Conservation (phyloP, 2,888 invertebrate genomes). For the Desoria tigrina region DNA sequence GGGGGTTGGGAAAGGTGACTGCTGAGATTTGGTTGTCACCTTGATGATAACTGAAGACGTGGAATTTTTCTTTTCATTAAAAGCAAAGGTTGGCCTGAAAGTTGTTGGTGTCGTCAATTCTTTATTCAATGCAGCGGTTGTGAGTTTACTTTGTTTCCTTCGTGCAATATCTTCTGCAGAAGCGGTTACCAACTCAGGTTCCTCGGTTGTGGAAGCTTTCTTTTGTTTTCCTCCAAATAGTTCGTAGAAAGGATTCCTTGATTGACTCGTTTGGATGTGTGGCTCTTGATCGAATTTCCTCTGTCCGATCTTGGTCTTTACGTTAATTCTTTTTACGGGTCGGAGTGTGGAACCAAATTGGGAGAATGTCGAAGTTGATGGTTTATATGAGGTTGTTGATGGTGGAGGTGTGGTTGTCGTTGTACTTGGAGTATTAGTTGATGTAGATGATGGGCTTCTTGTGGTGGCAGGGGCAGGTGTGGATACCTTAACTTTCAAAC, state of each 20-base stretch:
- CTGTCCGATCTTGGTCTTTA: constrained; percentile 34
- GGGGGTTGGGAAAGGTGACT: constrained; percentile 10
- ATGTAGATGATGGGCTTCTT: constrained; percentile 6
- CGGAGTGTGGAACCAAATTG: constrained; percentile 34
- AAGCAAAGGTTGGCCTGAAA: not conserved
- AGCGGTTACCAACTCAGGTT: constrained; percentile 47
- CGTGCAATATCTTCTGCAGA: constrained; percentile 35
- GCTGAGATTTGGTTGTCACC: constrained; percentile 21
- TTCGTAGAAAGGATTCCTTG: constrained; percentile 3
- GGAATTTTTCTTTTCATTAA: constrained; percentile 14
- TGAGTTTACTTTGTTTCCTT: constrained; percentile 24
- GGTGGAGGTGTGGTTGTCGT: constrained; percentile 13
- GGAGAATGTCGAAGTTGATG: constrained; percentile 5
- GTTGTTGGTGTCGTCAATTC: constrained; percentile 10
- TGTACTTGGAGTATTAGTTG: constrained; percentile 12
- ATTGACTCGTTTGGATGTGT: not conserved
- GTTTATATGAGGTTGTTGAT: not conserved
- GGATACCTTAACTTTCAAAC: constrained; percentile 33
- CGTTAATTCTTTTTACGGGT: constrained; percentile 41
- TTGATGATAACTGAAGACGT: constrained; percentile 23
- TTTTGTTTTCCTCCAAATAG: not conserved
- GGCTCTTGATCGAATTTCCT: constrained; percentile 11
- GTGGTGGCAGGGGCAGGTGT: constrained; percentile 25
- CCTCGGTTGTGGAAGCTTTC: constrained; percentile 31
- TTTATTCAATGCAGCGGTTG: constrained; percentile 7